Conservation (phyloP, 2,888 invertebrate species). For the Gasteruption jaculator region DNA sequence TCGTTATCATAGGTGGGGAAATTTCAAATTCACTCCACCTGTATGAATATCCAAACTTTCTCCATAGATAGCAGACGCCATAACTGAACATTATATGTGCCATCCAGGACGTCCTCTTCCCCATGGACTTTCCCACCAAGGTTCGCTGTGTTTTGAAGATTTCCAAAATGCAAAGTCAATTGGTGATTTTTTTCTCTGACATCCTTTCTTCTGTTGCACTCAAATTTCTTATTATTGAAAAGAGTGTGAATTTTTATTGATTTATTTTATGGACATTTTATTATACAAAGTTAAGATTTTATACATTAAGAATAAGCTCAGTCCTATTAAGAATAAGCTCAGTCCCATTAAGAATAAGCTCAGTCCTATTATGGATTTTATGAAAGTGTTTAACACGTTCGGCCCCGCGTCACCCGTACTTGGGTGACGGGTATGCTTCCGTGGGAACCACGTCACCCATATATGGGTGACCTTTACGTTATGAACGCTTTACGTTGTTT, state of each 20-base stretch:
- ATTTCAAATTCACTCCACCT: constrained; percentile 95
- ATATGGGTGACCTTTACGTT: no score
- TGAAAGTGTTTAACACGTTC: no score
- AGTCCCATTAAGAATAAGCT: no score
- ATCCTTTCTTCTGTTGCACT: constrained; percentile 61
- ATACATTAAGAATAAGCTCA: no score
- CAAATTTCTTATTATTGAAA: constrained; percentile 56
- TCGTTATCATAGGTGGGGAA: constrained; percentile 99
- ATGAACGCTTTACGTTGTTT: no score
- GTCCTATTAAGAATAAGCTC: no score
- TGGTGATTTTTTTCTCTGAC: constrained; percentile 74
- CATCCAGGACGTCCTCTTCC: constrained; percentile 95
- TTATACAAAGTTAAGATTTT: no score
- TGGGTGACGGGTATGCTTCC: no score
- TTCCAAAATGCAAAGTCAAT: constrained; percentile 99
- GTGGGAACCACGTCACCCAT: no score
- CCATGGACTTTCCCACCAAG: constrained; percentile 97
- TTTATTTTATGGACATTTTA: no score
- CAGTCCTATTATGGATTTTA: no score
- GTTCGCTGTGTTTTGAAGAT: constrained; percentile 93
- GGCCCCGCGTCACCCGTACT: no score
- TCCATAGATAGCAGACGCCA: constrained; percentile 90
- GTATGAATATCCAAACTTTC: constrained; percentile 91
- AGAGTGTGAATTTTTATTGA: neutral
- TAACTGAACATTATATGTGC: constrained; percentile 99